Conservation (phyloP, 2,888 invertebrate species). For the Plagiodera versicolora region DNA sequence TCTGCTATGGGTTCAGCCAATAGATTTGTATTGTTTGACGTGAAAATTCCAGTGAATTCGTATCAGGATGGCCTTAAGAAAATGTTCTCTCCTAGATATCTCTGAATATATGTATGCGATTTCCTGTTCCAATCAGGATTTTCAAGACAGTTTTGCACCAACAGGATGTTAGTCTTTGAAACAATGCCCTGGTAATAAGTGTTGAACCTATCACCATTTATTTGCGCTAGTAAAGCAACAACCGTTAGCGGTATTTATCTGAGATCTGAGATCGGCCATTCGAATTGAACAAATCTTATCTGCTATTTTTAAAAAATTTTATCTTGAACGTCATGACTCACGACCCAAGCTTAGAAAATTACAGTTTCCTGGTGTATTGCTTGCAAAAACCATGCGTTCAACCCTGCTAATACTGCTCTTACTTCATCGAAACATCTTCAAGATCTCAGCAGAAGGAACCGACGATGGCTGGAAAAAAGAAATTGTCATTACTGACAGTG, state of each 20-base stretch:
- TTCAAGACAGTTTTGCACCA: no score
- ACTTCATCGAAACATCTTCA: background rate
- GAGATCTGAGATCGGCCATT: background rate
- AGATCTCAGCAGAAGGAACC: background rate
- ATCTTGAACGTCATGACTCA: background rate
- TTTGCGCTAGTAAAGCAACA: background rate
- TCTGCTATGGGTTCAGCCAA: no score
- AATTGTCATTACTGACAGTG: constrained; percentile 35
- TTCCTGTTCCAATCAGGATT: no score
- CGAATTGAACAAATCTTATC: constrained; percentile 4
- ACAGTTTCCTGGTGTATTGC: background rate
- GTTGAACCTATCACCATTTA: background rate
- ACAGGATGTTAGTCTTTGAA: no score
- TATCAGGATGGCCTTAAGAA: no score
- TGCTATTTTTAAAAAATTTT: background rate
- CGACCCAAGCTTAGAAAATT: background rate
- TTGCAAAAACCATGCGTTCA: background rate
- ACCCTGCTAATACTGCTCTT: constrained; percentile 6
- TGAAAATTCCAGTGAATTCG: no score
- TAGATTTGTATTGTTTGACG: no score
- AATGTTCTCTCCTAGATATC: no score
- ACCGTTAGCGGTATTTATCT: background rate
- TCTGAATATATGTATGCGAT: no score
- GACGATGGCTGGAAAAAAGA: constrained; percentile 20
- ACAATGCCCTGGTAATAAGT: background rate